A percentile compares a stretch with the other conserved stretches of the same genome.
Conservation (phyloP, 1,140 invertebrate species). For the Cylas formicarius region DNA sequence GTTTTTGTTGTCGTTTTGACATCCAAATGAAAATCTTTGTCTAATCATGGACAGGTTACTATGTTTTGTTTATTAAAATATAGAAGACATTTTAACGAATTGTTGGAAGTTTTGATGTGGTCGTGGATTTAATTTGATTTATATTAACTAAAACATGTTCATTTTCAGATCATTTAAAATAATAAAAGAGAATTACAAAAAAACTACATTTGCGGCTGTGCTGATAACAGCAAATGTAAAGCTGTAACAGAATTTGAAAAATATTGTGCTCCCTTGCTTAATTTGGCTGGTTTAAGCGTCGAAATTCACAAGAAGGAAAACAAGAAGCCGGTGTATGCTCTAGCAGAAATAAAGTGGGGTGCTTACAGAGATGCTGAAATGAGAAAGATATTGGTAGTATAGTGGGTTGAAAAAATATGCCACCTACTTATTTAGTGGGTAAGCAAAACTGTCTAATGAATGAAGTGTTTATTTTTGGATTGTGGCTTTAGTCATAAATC, state of each 20-base stretch:
- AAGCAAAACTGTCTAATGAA: conserved; percentile 5
- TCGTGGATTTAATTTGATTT: too few relatives aligned
- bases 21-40: too few relatives aligned
- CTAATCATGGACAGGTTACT: too few relatives aligned
- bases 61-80: too few relatives aligned
- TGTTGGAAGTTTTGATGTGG: too few relatives aligned
- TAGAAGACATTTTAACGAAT: too few relatives aligned
- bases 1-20: too few relatives aligned
- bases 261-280: conserved; percentile 85
- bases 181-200: too few relatives aligned
- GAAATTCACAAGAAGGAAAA: conserved; percentile 64
- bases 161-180: too few relatives aligned
- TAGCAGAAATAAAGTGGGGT: conserved; percentile 74
- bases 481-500: conserved; percentile 46
- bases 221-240: conserved; percentile 69
- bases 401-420: conserved; percentile 65
- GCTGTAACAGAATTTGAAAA: conserved; percentile 74
- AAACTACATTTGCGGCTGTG: too few relatives aligned
- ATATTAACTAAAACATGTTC: too few relatives aligned
- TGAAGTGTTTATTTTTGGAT: background rate
- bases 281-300: conserved; percentile 79
- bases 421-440: conserved; percentile 63
- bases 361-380: conserved; percentile 70
- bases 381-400: conserved; percentile 83
- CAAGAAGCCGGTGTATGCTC: conserved; percentile 68